Base-by-base conservation (phyloP, 2,113 vertebrate species). In the Brevimyrus niger region DNA sequence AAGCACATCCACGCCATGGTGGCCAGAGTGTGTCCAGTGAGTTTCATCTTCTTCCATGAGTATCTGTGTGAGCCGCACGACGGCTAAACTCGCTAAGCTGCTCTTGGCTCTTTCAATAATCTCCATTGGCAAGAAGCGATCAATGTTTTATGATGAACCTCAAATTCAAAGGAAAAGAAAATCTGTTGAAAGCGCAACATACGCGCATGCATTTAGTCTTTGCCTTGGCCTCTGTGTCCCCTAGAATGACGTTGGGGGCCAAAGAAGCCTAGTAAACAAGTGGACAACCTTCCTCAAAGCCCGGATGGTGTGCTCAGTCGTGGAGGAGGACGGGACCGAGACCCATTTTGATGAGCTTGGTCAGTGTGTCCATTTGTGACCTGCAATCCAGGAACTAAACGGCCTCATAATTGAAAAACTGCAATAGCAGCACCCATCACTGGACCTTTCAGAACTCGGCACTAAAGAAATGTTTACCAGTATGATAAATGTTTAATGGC, bases 201-300 rank as follows among this genome's bases (percentile, higher is more conserved):
- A 31, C n/a, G 73, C 35, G 50, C 27, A 31, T n/a, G 31, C 15
- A 58, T 38, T 10, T 19, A 46, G 87, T 35, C 58, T 48, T 48
- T 55, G 35, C 51, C 23, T 76, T 9, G 80, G 15, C n/a, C 61
- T 76, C 88, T 88, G 5, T 87, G 91, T 19, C 90, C 48, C 51
- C 13, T 92, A 96, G 98, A 99, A 96, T 90, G 98, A 99, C 93
- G 97, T 97, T 0, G 98, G 98, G n/a, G 98, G 98, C 19, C 98
- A 98, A 91, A 96, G 98, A 19, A 99, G 98, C 91, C 96, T 99
- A 0, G 98, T 99, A 87, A 99, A 99, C 94, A 99, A 99, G 87
- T 99, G 98, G 98, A 99, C 98, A 42, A 99, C 98, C 0, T 99
- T 99, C 93, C 94, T 99, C 21, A 99, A 99, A 92, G 98, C 98